phyloP scores from a whole-genome alignment of 92 coral and sea anemone species.

The Ricordea florida region DNA sequence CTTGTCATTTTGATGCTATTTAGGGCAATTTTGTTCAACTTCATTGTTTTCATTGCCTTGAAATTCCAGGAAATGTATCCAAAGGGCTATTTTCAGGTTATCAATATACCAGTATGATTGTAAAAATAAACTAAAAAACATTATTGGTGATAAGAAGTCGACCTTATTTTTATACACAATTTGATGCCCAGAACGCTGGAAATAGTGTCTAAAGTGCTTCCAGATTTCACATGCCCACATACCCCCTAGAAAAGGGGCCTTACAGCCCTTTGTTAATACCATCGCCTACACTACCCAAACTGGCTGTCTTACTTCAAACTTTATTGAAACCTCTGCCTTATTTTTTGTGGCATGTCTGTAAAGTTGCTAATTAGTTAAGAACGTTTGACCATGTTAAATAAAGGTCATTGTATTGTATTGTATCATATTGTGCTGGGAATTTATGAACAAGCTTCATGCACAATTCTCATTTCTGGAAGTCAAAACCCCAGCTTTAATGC shows the following conservation, averaged over 20 bases:
- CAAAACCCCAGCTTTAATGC: background rate
- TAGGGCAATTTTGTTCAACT: constrained; percentile 6
- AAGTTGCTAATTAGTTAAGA: no score
- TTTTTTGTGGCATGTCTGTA: no score
- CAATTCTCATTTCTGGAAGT: constrained; percentile 17
- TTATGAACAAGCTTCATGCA: constrained; percentile 21
- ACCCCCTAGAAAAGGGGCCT: no score
- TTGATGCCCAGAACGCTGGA: constrained; percentile 20
- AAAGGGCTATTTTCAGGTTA: background rate
- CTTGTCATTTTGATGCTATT: constrained; percentile 14
- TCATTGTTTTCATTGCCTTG: constrained; percentile 9
- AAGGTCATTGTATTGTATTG: no score
- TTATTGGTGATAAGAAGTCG: constrained; percentile 18
- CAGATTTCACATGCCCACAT: no score
- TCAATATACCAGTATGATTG: constrained; percentile 20
- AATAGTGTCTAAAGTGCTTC: constrained; percentile 14
- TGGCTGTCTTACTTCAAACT: background rate
- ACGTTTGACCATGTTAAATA: no score
- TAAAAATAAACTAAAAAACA: constrained; percentile 12
- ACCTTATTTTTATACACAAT: constrained; percentile 18
- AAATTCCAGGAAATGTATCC: constrained; percentile 14
- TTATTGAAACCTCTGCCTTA: no score
- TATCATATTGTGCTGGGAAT: background rate
- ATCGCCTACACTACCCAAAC: background rate
- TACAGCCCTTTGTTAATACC: no score